Base-by-base conservation (phyloP, 2,113 vertebrate genomes). In the Neolamprologus devosi region DNA sequence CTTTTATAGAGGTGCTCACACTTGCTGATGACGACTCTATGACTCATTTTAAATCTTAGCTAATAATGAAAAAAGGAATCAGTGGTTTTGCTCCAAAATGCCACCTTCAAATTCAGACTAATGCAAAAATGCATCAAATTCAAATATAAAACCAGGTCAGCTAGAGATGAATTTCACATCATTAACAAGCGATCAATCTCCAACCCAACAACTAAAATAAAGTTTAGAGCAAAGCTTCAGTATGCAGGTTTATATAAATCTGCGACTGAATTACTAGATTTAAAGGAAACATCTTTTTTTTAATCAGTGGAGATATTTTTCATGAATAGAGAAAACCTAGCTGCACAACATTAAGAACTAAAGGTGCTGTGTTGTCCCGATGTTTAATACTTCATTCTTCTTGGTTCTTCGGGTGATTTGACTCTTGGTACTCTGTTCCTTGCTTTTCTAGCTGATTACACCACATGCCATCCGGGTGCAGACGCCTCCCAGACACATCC, bases 401-500 rank as follows among this genome's bases (percentile, higher is more conserved):
- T 68, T 23, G 78, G 7, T 13, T 7, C 7, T 28, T 80, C 1
- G 3, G 53, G 16, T 85, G 33, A 53, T 3, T 23, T 79, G 54
- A 83, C 40, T 58, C 80, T 75, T 14, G 30, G 1, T 57, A 49
- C 58, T 23, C 80, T 40, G 75, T 83, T 89, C 81, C 55, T 87
- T 85, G 82, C 60, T 85, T 68, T 54, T 89, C 81, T 7, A 94
- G 93, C 28, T 94, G 89, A 95, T 95, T 82, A 94, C 94, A 47
- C 91, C 93, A 12, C 94, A 96, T 13, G 95, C 92, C 88, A 94
- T 95, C 88, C 93, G 95, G 35, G 94, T 95, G 51, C 95, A 96
- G 94, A 96, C 95, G 81, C 94, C 95, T 65, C 94, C 94, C 57
- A 93, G 95, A 89, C 95, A 96, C 94, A 95, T 96, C 85, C 95